These are phyloP conservation scores for Psilopogon haemacephalus DNA, from an alignment of 2,113 vertebrate species.

Conservation along the genomic window DNA sequence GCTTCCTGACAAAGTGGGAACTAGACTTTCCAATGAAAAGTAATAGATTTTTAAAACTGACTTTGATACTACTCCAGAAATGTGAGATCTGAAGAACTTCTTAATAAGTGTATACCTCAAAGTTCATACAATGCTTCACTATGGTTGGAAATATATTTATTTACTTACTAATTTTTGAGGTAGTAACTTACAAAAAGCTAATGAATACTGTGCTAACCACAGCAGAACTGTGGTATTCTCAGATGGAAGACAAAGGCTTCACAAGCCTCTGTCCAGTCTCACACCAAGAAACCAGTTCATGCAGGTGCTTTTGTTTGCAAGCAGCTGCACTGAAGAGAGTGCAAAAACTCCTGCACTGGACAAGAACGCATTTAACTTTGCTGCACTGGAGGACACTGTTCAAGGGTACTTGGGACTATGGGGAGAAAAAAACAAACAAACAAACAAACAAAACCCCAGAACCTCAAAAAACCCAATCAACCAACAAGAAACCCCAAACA, in stretches of 20 bases:
- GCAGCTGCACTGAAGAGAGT: neutral
- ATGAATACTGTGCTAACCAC: neutral
- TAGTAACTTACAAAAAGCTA: neutral
- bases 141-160: neutral
- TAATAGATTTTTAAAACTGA: neutral
- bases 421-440: neutral
- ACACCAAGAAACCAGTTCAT: neutral
- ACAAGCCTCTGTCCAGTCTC: neutral
- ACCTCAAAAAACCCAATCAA: too few relatives aligned
- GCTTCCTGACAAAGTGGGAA: conserved; percentile 8
- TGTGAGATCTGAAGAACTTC: neutral
- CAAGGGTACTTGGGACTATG: neutral
- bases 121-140: neutral
- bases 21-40: conserved; percentile 15
- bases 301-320: neutral
- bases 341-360: neutral
- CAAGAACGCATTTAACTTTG: neutral
- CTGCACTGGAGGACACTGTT: neutral
- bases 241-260: neutral
- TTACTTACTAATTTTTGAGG: neutral
- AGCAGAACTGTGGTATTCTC: neutral
- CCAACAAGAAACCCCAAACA: neutral
- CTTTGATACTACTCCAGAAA: neutral
- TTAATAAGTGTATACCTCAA: neutral
- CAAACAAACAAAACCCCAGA: neutral